Evolutionary conservation across 2,888 invertebrate species (phyloP), one percentile per base, ranked within the genome.

Genomic region (Neoaliturus tenellus): DNA sequence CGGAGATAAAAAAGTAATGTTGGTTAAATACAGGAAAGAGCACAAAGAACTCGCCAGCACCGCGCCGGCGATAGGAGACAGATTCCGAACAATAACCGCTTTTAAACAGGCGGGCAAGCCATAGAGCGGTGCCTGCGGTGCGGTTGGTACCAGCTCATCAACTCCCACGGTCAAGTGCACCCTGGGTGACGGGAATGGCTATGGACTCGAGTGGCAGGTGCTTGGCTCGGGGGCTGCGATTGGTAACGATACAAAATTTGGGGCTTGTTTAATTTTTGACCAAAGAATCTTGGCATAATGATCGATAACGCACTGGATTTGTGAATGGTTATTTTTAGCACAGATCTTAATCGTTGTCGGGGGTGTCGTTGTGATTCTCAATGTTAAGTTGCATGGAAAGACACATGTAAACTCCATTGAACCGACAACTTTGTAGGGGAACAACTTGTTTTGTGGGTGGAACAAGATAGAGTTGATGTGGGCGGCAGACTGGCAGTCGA

Each of bases 391-490:
- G n/a, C n/a, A n/a, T n/a, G n/a, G n/a, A n/a, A n/a, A n/a, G n/a
- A n/a, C n/a, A n/a, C n/a, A n/a, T n/a, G n/a, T n/a, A n/a, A n/a
- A n/a, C n/a, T n/a, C n/a, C n/a, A n/a, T n/a, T n/a, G n/a, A n/a
- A n/a, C n/a, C n/a, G n/a, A n/a, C n/a, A n/a, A n/a, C n/a, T n/a
- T n/a, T n/a, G n/a, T n/a, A n/a, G 51, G 12, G n/a, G 31, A 17
- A 62, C 62, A 62, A 62, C 62, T 31, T 62, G 62, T 62, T 31
- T 31, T 28, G 62, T 62, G 31, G 62, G 62, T 28, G 31, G 62
- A 20, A 62, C 62, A 62, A 28, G 28, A 31, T 62, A 6, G 8
- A 4, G 51, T 3, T 4, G 17, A 35, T 35, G 51, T 51, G 4
- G 51, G 51, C 51, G 51, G 23, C 51, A 6, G 23, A 2, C 51